phyloP scores from a whole-genome alignment of 2,888 invertebrate genomes.

The Diogma glabrata region DNA sequence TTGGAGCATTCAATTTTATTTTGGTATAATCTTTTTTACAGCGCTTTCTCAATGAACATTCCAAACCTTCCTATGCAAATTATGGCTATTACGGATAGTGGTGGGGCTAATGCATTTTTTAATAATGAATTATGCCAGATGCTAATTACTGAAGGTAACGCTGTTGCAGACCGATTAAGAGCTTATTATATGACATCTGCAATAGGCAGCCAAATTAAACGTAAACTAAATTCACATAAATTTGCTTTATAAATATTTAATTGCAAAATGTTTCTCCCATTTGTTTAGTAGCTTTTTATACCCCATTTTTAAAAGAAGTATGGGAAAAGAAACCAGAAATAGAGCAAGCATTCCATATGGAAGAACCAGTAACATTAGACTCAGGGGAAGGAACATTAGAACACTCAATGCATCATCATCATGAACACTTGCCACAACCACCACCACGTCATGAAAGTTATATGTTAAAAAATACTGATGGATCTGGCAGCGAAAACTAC shows the following conservation, averaged over 20 bases:
- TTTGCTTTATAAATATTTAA: not conserved
- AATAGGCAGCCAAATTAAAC: conserved; percentile 72
- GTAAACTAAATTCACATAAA: conserved; percentile 40
- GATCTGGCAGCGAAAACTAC: conserved; percentile 53
- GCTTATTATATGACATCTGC: conserved; percentile 90
- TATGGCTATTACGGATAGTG: conserved; percentile 83
- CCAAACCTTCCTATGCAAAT: conserved; percentile 88
- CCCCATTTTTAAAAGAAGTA: conserved; percentile 90
- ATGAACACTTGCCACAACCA: conserved; percentile 40
- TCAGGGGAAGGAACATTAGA: conserved; percentile 60
- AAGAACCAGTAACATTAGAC: conserved; percentile 51
- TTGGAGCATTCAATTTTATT: not conserved
- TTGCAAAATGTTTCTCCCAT: conserved; percentile 10
- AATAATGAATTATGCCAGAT: conserved; percentile 80
- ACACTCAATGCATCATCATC: conserved; percentile 46
- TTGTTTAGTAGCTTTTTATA: conserved; percentile 76
- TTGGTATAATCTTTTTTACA: conserved; percentile 32
- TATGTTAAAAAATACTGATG: conserved; percentile 50
- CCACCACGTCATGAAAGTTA: conserved; percentile 71
- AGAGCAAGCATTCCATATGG: conserved; percentile 83
- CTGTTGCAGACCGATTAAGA: conserved; percentile 75
- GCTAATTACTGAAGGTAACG: conserved; percentile 86
- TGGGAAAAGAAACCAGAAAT: conserved; percentile 95
- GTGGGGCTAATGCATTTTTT: conserved; percentile 81
- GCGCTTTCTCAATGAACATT: conserved; percentile 87